Base-by-base conservation (phyloP, 2,113 vertebrate species). In the Saguinus midas region DNA sequence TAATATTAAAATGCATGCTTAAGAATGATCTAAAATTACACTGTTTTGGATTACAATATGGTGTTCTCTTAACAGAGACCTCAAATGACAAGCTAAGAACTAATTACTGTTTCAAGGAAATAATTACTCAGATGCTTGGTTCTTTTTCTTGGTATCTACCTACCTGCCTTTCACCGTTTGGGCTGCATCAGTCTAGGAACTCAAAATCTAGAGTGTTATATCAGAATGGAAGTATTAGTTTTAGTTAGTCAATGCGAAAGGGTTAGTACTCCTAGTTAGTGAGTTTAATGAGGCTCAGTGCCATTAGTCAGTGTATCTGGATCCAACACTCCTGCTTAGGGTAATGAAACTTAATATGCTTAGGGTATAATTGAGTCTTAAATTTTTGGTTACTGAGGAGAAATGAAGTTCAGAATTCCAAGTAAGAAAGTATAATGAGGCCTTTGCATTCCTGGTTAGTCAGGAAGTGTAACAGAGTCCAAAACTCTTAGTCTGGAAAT, bases 361-460 rank as follows among this genome's bases (percentile, higher is more conserved):
- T 83, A 91, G 25, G 76, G 4, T 83, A 73, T 79, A 90, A 87
- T 2, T 48, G 64, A 13, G 25, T 72, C 52, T 93, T 95, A 95
- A 7, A 48, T 64, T 95, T 93, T 95, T 91, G 82, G 52, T 97
- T 21, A 86, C 4, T 94, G 83, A 45, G 93, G 18, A 91, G 35
- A 91, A 95, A 64, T 95, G 64, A 80, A 96, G 37, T 87, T 48
- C n/a, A 95, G 70, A 93, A 91, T 97, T 93, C 43, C 52, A 95
- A 93, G 21, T 90, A 90, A 95, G 70, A 93, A 88, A 95, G 48
- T 96, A 37, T 80, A 91, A 85, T 85, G 95, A 95, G 78, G 61
- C 55, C 43, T 23, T 95, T 91, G 55, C 55, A 96, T 96, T 96
- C 87, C 87, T 87, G 64, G 81, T 90, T 48, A 80, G 83, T 91